Percentiles rank a stretch among this genome's conserved stretches.
These are phyloP conservation scores for Octodonta nipae DNA, from an alignment of 2,888 invertebrate genomes.

Conservation along the genomic window DNA sequence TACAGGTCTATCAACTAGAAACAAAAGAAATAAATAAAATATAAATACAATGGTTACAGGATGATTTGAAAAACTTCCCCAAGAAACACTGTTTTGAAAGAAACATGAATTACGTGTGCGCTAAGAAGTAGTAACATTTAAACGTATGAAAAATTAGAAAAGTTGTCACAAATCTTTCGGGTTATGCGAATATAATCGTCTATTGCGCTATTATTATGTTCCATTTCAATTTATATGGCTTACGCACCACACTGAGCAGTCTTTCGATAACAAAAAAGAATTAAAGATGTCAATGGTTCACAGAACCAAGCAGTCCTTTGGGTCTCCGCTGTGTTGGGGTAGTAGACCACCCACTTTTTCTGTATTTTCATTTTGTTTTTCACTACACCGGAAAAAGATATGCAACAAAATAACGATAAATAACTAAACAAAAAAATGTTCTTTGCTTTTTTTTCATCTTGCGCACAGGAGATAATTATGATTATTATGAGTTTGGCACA, in stretches of 20 bases:
- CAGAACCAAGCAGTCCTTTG: slow-evolving; percentile 33
- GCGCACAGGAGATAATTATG: slow-evolving; percentile 15
- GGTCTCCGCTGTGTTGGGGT: slow-evolving; percentile 31
- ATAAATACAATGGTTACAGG: slow-evolving; percentile 21
- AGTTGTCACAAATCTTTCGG: slow-evolving; percentile 26
- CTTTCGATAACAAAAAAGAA: too few relatives aligned
- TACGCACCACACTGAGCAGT: slow-evolving; percentile 24
- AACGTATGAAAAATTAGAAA: slow-evolving; percentile 33
- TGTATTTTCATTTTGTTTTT: slow-evolving; percentile 17
- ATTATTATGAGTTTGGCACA: slow-evolving; percentile 1
- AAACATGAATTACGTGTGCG: slow-evolving; percentile 19
- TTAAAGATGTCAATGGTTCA: slow-evolving; percentile 29
- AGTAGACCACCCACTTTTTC: slow-evolving; percentile 30
- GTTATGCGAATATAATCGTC: slow-evolving; percentile 18
- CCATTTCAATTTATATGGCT: slow-evolving; percentile 20
- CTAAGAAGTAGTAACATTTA: slow-evolving; percentile 25
- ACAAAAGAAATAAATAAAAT: slow-evolving; percentile 24
- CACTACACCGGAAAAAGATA: slow-evolving; percentile 26
- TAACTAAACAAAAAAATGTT: slow-evolving; percentile 17
- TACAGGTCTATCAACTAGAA: slow-evolving; percentile 19
- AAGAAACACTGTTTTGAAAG: slow-evolving; percentile 4
- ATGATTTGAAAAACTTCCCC: slow-evolving; percentile 3
- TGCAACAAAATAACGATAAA: slow-evolving; percentile 22
- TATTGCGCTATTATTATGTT: slow-evolving; percentile 15
- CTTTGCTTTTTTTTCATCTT: slow-evolving; percentile 16